phyloP scores from a whole-genome alignment of 2,113 vertebrate species.

The Chaetodon auriga region DNA sequence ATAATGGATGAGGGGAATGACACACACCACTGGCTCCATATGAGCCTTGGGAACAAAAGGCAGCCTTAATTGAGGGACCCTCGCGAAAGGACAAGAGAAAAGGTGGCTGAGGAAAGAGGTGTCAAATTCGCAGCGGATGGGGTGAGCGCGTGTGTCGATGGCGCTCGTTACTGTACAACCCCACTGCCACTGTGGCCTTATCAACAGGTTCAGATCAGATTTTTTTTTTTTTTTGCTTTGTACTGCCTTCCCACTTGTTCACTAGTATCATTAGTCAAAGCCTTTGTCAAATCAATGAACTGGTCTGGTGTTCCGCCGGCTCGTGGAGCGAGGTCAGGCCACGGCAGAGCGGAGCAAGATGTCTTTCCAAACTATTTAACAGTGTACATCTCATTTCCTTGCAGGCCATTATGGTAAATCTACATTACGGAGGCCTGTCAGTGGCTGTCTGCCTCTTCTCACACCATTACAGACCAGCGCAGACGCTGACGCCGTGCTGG shows the following conservation, averaged over 20 bases:
- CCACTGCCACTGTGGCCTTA: slow-evolving; percentile 9
- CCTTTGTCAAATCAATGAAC: slow-evolving; percentile 58
- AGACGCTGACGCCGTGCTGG: slow-evolving; percentile 20
- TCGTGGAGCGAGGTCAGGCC: slow-evolving; percentile 63
- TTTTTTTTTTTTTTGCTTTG: neutral
- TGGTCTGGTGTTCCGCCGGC: slow-evolving; percentile 19
- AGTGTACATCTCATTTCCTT: slow-evolving; percentile 77
- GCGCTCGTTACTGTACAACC: slow-evolving; percentile 20
- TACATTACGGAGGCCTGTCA: slow-evolving; percentile 73
- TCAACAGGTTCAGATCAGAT: slow-evolving; percentile 43
- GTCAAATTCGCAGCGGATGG: neutral
- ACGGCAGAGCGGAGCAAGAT: slow-evolving; percentile 55
- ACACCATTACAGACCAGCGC: slow-evolving; percentile 29
- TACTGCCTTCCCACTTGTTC: slow-evolving; percentile 11
- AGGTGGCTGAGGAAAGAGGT: neutral
- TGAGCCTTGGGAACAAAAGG: slow-evolving; percentile 52
- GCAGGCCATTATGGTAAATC: slow-evolving; percentile 76
- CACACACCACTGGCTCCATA: slow-evolving; percentile 51
- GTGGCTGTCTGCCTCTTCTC: slow-evolving; percentile 58
- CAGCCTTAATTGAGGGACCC: slow-evolving; percentile 45
- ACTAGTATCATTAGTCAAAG: slow-evolving; percentile 62
- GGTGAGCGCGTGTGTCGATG: neutral
- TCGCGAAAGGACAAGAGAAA: slow-evolving; percentile 30
- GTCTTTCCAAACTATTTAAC: slow-evolving; percentile 81
- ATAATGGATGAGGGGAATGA: slow-evolving; percentile 66